A percentile compares a stretch with the other conserved stretches of the same genome.
These are phyloP conservation scores for Brachypodius melanocephalos DNA, from an alignment of 2,113 vertebrate species.

Conservation along the genomic window DNA sequence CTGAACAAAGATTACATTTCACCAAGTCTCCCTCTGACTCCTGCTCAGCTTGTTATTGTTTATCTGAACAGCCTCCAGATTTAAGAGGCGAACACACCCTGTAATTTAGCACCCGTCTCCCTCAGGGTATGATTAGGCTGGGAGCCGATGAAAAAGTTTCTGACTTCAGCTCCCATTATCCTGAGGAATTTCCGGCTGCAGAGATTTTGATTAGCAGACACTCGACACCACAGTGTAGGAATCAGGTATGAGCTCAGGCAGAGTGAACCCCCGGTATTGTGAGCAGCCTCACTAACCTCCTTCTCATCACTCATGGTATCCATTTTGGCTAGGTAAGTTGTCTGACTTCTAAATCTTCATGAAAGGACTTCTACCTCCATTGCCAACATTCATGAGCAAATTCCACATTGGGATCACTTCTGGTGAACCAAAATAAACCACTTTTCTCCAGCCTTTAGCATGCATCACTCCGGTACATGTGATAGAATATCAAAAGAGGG, in stretches of 20 bases:
- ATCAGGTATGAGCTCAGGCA: not conserved
- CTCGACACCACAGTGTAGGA: not conserved
- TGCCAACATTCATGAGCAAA: not conserved
- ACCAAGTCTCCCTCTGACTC: not conserved
- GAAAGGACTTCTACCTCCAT: not conserved
- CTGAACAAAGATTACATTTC: conserved; percentile 9
- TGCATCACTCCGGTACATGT: not conserved
- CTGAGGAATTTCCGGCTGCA: conserved; percentile 11
- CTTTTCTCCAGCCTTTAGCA: not conserved
- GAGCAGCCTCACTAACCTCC: not conserved
- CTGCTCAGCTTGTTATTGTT: conserved; percentile 22
- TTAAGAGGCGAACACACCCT: conserved; percentile 11
- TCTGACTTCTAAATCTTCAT: not conserved
- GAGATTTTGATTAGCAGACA: conserved; percentile 31
- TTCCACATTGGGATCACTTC: not conserved
- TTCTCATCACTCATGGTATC: not conserved
- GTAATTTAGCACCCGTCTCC: conserved; percentile 35
- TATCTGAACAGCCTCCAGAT: not conserved
- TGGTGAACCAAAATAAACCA: not conserved
- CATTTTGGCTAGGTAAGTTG: not conserved
- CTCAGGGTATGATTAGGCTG: conserved; percentile 32
- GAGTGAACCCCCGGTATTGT: rapidly evolving
- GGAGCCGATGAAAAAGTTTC: conserved; percentile 36
- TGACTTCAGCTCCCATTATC: conserved; percentile 32
- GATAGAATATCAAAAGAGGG: not conserved